phyloP scores from a whole-genome alignment of 2,888 invertebrate genomes.

The Anaspis maculata region DNA sequence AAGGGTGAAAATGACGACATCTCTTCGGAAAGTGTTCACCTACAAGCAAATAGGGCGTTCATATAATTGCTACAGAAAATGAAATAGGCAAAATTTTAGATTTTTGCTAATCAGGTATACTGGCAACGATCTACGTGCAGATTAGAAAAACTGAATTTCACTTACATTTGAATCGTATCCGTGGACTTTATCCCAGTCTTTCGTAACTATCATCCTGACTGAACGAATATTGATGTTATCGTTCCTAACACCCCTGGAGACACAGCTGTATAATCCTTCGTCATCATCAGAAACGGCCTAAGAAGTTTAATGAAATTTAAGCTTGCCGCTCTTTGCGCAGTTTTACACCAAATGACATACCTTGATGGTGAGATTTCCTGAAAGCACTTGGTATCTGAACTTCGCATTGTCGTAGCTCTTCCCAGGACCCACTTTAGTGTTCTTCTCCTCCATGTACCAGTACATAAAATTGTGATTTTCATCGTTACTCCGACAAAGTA shows the following conservation, averaged over 20 bases:
- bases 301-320: slow-evolving; percentile 9
- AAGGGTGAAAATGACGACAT: slow-evolving; percentile 23
- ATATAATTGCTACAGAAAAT: not conserved
- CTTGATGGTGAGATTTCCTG: slow-evolving; percentile 57
- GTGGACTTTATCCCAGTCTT: slow-evolving; percentile 30
- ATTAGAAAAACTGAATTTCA: slow-evolving; percentile 1
- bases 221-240: slow-evolving; percentile 47
- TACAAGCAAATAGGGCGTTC: slow-evolving; percentile 9
- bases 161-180: slow-evolving; percentile 25
- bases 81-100: too few species aligned
- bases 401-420: slow-evolving; percentile 55
- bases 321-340: too few species aligned
- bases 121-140: not conserved
- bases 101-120: too few species aligned
- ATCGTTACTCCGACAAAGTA: slow-evolving; percentile 58
- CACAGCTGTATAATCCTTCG: slow-evolving; percentile 56
- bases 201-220: slow-evolving; percentile 53
- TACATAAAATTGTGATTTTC: slow-evolving; percentile 58
- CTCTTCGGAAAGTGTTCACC: slow-evolving; percentile 25
- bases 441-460: slow-evolving; percentile 51
- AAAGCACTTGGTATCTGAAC: slow-evolving; percentile 60
- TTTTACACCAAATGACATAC: too few species aligned
- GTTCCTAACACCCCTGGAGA: slow-evolving; percentile 49
- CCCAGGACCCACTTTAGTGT: slow-evolving; percentile 55
- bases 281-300: slow-evolving; percentile 39